A percentile compares a stretch with the other conserved stretches of the same genome.
phyloP scores from a whole-genome alignment of 2,797 vertebrate genomes.

The Sebastes itinus region DNA sequence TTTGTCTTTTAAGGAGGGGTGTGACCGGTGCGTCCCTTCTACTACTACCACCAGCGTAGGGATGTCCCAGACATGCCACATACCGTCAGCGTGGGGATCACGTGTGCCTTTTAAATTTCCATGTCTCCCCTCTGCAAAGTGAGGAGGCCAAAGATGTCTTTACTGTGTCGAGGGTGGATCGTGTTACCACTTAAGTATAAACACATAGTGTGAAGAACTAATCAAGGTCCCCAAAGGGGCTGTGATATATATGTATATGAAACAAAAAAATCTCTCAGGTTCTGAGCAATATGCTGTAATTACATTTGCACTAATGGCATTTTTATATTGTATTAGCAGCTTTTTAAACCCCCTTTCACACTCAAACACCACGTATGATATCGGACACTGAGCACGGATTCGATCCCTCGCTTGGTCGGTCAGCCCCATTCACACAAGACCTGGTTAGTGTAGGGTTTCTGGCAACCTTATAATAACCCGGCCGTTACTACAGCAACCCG shows the following conservation, averaged over 20 bases:
- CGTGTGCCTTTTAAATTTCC: constrained; percentile 40
- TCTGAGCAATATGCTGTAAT: not conserved
- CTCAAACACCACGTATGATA: not conserved
- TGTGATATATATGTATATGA: not conserved
- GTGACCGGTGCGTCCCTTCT: constrained; percentile 42
- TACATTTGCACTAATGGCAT: not conserved
- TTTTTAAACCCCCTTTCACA: not conserved
- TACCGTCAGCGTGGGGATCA: constrained; percentile 36
- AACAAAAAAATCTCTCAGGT: not conserved
- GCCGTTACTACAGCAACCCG: constrained; percentile 8
- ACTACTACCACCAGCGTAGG: constrained; percentile 46
- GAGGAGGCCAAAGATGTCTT: constrained; percentile 32
- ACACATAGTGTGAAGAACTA: constrained; percentile 44
- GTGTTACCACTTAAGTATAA: constrained; percentile 37
- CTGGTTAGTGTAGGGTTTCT: constrained; percentile 17
- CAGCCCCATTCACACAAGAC: not conserved
- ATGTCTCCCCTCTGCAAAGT: constrained; percentile 13
- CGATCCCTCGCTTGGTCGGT: not conserved
- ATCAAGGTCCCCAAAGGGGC: not conserved
- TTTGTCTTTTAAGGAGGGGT: constrained; percentile 40
- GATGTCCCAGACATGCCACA: constrained; percentile 65
- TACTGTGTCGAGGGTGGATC: constrained; percentile 20
- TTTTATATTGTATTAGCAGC: not conserved
- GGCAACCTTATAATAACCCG: constrained; percentile 21
- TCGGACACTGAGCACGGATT: not conserved